Evolutionary conservation across 64 coral and sea anemone genomes (phyloP).

Genomic region (Pachyseris speciosa): DNA sequence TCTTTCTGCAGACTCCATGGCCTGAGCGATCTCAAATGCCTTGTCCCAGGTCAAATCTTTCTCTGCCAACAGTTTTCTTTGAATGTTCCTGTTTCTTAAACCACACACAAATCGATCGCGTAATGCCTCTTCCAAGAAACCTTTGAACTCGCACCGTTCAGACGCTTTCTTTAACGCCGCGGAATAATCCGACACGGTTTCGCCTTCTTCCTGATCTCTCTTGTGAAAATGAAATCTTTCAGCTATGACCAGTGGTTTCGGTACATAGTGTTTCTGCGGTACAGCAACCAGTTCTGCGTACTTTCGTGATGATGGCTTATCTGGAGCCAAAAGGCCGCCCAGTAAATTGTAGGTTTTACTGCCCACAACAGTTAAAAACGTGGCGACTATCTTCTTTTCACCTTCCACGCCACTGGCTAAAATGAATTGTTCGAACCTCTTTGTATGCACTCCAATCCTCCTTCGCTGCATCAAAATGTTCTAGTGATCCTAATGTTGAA

Average conservation of each 20-base stretch:
- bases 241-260: conserved; percentile 10
- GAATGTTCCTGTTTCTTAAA: background rate
- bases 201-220: background rate
- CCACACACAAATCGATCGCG: background rate
- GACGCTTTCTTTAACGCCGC: background rate
- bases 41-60: no score
- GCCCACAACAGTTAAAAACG: conserved; percentile 20
- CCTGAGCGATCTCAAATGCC: no score
- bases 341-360: conserved; percentile 38
- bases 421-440: conserved; percentile 25
- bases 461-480: background rate
- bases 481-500: background rate
- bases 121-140: no score
- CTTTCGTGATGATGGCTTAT: conserved; percentile 11
- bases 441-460: conserved; percentile 8
- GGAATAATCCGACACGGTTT: background rate
- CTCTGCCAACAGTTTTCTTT: background rate
- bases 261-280: conserved; percentile 1
- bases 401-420: background rate
- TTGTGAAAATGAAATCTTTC: conserved; percentile 31
- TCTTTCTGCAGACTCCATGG: no score
- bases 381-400: conserved; percentile 29
- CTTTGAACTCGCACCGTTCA: background rate
- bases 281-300: background rate
- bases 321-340: background rate